These are phyloP conservation scores for Pseudopipra pipra DNA, from an alignment of 2,113 vertebrate genomes.

Conservation along the genomic window DNA sequence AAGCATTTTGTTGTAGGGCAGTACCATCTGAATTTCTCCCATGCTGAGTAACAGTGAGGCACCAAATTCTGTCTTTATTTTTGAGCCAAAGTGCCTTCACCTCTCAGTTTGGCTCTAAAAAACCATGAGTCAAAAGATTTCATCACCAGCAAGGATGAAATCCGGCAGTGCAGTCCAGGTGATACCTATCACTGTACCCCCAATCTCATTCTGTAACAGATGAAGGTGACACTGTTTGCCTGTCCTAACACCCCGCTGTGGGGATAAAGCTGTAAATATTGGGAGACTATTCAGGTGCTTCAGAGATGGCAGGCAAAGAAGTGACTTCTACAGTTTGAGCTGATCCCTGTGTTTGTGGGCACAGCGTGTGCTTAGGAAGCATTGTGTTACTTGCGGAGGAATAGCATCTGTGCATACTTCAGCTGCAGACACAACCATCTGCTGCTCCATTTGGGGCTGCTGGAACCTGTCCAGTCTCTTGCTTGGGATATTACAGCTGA, in stretches of 20 bases:
- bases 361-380: conserved; percentile 33
- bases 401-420: conserved; percentile 48
- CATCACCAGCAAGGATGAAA: neutral
- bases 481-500: neutral
- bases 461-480: conserved; percentile 35
- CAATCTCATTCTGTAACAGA: neutral
- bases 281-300: neutral
- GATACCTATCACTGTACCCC: neutral
- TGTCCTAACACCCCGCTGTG: neutral
- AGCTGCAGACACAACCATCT: conserved; percentile 58
- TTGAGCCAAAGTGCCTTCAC: neutral
- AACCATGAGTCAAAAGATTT: neutral
- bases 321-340: neutral
- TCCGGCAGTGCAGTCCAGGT: neutral
- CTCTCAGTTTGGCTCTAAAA: neutral
- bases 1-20: neutral
- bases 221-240: neutral
- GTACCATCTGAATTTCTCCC: neutral
- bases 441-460: conserved; percentile 37
- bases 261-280: neutral
- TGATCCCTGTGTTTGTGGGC: conserved; percentile 34
- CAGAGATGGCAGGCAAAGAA: neutral
- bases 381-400: neutral
- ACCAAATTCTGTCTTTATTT: neutral
- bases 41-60: neutral